These are phyloP conservation scores for Dipus sagitta DNA, from an alignment of 2,797 vertebrate species.

Conservation along the genomic window DNA sequence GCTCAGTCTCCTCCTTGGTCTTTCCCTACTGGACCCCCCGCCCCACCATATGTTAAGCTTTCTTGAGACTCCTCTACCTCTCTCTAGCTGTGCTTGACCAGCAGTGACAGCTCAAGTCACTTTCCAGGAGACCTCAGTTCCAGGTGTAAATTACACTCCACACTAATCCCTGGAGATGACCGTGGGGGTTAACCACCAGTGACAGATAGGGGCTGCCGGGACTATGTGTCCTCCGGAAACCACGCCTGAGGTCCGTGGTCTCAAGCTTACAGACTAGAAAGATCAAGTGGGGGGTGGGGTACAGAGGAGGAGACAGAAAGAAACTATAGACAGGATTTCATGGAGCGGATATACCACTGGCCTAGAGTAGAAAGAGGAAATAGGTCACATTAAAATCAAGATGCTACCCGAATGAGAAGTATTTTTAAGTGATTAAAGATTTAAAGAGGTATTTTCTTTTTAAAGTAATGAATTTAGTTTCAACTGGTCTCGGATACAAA, in stretches of 20 bases:
- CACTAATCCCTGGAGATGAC: not conserved
- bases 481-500: not conserved
- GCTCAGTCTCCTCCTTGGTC: too few relatives aligned
- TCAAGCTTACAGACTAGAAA: not conserved
- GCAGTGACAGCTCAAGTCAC: not conserved
- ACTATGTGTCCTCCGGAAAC: not conserved
- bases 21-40: not conserved
- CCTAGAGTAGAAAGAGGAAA: not conserved
- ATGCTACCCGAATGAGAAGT: not conserved
- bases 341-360: not conserved
- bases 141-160: not conserved
- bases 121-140: not conserved
- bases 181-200: not conserved
- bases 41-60: not conserved
- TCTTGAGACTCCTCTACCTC: not conserved
- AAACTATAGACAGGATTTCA: not conserved
- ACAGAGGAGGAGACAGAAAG: too few relatives aligned
- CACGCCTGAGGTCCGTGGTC: not conserved
- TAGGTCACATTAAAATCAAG: not conserved
- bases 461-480: not conserved
- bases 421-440: constrained; percentile 11
- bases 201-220: too few relatives aligned
- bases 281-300: not conserved
- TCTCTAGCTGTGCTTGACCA: not conserved
- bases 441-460: not conserved